Percentiles rank a stretch among this genome's conserved stretches.
These are phyloP conservation scores for Falco berigora DNA, from an alignment of 2,797 vertebrate genomes.

Conservation along the genomic window DNA sequence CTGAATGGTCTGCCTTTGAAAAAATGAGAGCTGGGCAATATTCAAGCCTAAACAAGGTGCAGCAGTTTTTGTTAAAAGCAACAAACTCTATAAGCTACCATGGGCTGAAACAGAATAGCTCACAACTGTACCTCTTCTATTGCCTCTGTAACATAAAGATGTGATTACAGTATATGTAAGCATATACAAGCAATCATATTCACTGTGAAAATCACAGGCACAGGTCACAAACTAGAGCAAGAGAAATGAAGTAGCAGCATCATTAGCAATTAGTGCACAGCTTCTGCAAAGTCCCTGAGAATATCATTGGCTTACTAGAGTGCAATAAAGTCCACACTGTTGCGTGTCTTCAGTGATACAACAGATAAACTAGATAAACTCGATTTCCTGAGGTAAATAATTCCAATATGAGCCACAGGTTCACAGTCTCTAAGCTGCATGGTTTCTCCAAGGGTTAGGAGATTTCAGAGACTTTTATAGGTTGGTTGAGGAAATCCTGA, in stretches of 20 bases:
- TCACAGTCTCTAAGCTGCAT: neutral
- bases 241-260: neutral
- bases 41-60: neutral
- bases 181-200: neutral
- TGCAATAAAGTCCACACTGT: rapidly evolving
- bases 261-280: neutral
- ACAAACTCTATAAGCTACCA: neutral
- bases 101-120: neutral
- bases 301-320: neutral
- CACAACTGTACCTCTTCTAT: neutral
- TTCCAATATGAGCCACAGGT: neutral
- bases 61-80: neutral
- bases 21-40: neutral
- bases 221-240: neutral
- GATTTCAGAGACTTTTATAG: neutral
- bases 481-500: neutral
- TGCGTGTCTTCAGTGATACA: neutral
- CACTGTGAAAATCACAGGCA: neutral
- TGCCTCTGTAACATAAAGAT: neutral
- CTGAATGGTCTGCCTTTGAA: neutral
- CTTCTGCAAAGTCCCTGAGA: neutral
- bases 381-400: neutral
- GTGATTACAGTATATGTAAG: neutral
- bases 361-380: neutral
- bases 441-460: neutral